Base-by-base conservation (phyloP, 2,888 invertebrate species). In the Ormyrus pomaceus region DNA sequence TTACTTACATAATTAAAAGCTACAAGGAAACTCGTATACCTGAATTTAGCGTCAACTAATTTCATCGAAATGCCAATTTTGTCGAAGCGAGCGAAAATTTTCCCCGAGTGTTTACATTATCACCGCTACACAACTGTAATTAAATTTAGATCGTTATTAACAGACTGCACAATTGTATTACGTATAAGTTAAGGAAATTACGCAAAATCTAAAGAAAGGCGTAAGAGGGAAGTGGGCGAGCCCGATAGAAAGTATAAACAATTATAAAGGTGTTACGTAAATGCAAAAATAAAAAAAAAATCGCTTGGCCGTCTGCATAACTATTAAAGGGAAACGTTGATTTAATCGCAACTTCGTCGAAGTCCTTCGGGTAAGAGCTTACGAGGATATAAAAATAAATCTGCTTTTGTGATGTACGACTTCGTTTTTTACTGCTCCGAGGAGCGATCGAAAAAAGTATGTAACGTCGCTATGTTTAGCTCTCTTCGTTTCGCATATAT, bases 151-250 rank as follows among this genome's bases (percentile, higher is more conserved):
- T 83, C 80, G 74, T 80, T 74, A 80, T 83, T 78, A 79, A 82
- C 84, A 77, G 86, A 88, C 86, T 88, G 89, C 89, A 89, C 89
- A 89, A 88, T 85, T 88, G 83, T 85, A 87, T 83, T 87, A 87
- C 84, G 79, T 84, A 62, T 75, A 79, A 79, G 76, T 65, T 65
- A 77, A 74, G 77, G 34, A 0, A 34, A 71, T 51, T 74, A 78
- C 59, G 61, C 58, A 81, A 81, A 76, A 77, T 76, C 48, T 82
- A 76, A 74, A 50, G 56, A 70, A 72, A 71, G 61, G 53, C 56
- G 51, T 58, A 58, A 66, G 51, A 53, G 45, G 76, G 50, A 45
- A 50, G 34, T 10, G 68, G 59, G 70, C 70, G 74, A 70, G 68
- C 55, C 50, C 65, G 71, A 81, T 82, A 83, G 80, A 83, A 82